These are phyloP conservation scores for Podabrus alpinus DNA, from an alignment of 2,888 invertebrate species.

Conservation along the genomic window DNA sequence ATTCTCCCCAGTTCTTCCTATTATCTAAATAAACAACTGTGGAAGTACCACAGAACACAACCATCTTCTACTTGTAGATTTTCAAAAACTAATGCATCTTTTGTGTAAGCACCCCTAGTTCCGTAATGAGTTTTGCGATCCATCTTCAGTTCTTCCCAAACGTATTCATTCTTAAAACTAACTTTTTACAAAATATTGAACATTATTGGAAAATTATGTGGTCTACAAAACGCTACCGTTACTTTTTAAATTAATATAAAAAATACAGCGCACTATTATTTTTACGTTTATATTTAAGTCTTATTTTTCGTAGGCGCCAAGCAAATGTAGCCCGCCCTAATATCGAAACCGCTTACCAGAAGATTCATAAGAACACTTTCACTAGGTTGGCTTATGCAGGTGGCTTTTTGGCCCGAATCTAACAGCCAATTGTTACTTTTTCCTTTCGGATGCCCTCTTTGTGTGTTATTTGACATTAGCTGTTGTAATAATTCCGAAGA, in stretches of 20 bases:
- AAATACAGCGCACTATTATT: constrained; percentile 29
- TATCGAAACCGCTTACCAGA: constrained; percentile 93
- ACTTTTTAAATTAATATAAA: not conserved
- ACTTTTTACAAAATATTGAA: constrained; percentile 1
- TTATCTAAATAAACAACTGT: not conserved
- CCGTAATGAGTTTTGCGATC: not conserved
- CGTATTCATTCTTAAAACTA: not conserved
- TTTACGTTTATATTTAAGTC: constrained; percentile 19
- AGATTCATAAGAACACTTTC: constrained; percentile 92
- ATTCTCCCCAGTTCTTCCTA: not conserved
- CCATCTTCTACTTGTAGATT: not conserved
- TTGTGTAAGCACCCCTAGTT: not conserved
- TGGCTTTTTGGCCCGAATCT: constrained; percentile 51
- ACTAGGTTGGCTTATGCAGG: constrained; percentile 60
- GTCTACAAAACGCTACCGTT: not conserved
- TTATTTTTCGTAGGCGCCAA: constrained; percentile 64
- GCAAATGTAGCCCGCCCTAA: constrained; percentile 89
- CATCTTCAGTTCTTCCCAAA: not conserved
- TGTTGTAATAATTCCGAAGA: constrained; percentile 64
- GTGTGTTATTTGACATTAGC: constrained; percentile 59
- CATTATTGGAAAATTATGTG: not conserved
- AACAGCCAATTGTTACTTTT: constrained; percentile 50
- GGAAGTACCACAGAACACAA: not conserved
- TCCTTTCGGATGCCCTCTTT: constrained; percentile 48
- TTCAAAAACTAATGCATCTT: not conserved